These are phyloP conservation scores for Thomomys bottae DNA, from an alignment of 2,113 vertebrate genomes.

Conservation along the genomic window DNA sequence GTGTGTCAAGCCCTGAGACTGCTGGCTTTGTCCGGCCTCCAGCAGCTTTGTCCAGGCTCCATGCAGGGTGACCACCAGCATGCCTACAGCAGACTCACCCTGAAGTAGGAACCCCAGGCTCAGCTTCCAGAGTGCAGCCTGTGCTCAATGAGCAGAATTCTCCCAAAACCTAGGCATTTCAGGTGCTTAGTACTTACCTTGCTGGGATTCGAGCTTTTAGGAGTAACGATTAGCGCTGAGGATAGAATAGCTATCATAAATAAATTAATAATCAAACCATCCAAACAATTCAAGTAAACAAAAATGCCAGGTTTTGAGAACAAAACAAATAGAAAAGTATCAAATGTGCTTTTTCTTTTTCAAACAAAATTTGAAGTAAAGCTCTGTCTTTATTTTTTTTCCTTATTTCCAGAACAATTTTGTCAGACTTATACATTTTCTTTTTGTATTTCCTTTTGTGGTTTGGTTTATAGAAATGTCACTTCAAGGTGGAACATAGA, in stretches of 20 bases:
- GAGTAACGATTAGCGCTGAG: not conserved
- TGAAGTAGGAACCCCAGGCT: too few species aligned
- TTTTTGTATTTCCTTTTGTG: not conserved
- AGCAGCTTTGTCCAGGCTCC: not conserved
- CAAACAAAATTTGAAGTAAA: not conserved
- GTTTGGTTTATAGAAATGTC: not conserved
- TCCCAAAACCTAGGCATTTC: not conserved
- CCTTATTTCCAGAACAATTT: not conserved
- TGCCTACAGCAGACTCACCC: not conserved
- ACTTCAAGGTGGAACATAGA: not conserved
- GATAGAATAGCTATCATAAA: not conserved
- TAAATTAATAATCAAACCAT: not conserved
- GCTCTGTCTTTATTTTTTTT: rapidly evolving
- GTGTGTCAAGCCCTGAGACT: not conserved
- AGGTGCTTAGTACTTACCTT: not conserved
- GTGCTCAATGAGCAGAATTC: not conserved
- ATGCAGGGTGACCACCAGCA: not conserved
- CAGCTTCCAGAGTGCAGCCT: not conserved
- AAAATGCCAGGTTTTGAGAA: not conserved
- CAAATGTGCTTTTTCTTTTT: not conserved
- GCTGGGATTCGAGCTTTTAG: not conserved
- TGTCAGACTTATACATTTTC: not conserved
- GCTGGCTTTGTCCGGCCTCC: conserved; percentile 49
- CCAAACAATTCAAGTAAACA: too few species aligned
- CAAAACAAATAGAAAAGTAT: not conserved